A percentile compares a stretch with the other conserved stretches of the same genome.
phyloP scores from a whole-genome alignment of 2,888 invertebrate species.

The Chrysolina americana region DNA sequence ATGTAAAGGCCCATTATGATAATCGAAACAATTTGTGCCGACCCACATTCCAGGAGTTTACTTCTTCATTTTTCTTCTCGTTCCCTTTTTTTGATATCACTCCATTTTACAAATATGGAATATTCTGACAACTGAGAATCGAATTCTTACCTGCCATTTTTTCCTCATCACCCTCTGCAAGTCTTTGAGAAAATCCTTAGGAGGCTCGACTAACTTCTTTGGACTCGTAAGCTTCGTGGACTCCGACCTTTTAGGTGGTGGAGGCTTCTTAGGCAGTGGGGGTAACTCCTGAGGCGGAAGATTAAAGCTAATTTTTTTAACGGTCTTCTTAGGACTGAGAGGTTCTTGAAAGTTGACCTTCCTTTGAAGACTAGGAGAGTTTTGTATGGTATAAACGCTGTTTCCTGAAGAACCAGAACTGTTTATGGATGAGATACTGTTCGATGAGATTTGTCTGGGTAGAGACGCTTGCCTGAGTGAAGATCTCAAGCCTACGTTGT shows the following conservation, averaged over 20 bases:
- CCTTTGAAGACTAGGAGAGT: slow-evolving; percentile 71
- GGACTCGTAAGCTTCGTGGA: slow-evolving; percentile 82
- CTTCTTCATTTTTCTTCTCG: no score
- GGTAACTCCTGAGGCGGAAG: slow-evolving; percentile 73
- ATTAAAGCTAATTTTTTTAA: slow-evolving; percentile 79
- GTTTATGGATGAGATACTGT: slow-evolving; percentile 72
- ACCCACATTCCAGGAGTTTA: no score
- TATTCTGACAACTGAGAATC: background rate
- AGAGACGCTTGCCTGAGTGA: slow-evolving; percentile 67
- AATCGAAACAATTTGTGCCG: no score
- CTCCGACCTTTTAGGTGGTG: slow-evolving; percentile 84
- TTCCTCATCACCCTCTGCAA: slow-evolving; percentile 93
- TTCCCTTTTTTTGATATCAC: no score
- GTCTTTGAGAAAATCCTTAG: slow-evolving; percentile 88
- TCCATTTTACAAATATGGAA: no score
- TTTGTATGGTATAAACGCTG: slow-evolving; percentile 72
- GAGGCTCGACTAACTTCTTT: slow-evolving; percentile 83
- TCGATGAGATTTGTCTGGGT: slow-evolving; percentile 74
- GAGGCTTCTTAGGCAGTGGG: slow-evolving; percentile 78
- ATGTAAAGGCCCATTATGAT: no score
- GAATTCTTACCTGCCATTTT: slow-evolving; percentile 76
- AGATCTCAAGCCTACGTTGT: slow-evolving; percentile 63
- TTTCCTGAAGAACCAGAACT: slow-evolving; percentile 68
- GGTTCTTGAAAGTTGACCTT: slow-evolving; percentile 79
- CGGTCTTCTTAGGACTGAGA: slow-evolving; percentile 71